Conservation (phyloP, 2,888 invertebrate species). For the Patella pellucida region DNA sequence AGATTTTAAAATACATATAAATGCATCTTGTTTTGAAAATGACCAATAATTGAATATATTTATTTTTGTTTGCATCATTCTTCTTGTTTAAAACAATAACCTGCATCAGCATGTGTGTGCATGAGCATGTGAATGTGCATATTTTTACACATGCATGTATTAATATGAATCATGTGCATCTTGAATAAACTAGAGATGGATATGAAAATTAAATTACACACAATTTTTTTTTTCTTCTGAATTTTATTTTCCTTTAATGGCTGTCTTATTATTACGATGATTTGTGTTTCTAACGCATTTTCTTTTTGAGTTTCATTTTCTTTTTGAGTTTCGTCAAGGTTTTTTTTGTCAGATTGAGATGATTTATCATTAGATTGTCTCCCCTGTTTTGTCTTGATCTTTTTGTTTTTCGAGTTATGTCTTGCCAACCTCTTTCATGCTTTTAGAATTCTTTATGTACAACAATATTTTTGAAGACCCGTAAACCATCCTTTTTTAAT, state of each 20-base stretch:
- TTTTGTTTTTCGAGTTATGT: conserved; percentile 27
- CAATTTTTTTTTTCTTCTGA: background rate
- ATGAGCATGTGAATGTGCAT: background rate
- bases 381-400: conserved; percentile 7
- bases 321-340: background rate
- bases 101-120: too few relatives aligned
- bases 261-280: background rate
- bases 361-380: background rate
- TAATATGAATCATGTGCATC: background rate
- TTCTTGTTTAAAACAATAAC: too few relatives aligned
- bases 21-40: too few relatives aligned
- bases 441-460: too few relatives aligned
- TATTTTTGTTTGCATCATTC: too few relatives aligned
- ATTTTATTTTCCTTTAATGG: conserved; percentile 2
- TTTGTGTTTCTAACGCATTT: conserved; percentile 16
- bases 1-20: too few relatives aligned
- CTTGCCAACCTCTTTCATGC: conserved; percentile 21
- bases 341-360: background rate
- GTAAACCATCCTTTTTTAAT: too few relatives aligned
- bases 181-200: background rate
- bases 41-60: too few relatives aligned
- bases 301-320: conserved; percentile 7
- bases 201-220: conserved; percentile 9
- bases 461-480: too few relatives aligned
- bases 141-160: background rate